phyloP scores from a whole-genome alignment of 2,113 vertebrate genomes.

The Cairina moschata region DNA sequence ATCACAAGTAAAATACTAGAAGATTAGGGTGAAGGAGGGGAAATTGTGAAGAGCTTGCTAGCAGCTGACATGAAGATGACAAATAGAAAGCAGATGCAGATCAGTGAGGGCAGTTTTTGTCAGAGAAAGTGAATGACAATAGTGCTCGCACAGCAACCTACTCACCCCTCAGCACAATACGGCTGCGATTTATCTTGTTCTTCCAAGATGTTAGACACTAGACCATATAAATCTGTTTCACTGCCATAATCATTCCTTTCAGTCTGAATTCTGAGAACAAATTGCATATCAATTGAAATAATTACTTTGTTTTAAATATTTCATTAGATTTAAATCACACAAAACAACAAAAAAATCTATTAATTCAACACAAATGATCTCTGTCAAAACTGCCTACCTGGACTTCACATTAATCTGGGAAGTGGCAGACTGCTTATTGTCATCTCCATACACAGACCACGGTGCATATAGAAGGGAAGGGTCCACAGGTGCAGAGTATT shows the following conservation, averaged over 20 bases:
- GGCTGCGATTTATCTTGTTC: slow-evolving; percentile 84
- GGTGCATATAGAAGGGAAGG: slow-evolving; percentile 72
- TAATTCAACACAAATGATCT: not conserved
- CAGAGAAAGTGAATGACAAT: not conserved
- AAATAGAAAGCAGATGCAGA: not conserved
- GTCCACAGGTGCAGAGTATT: slow-evolving; percentile 73
- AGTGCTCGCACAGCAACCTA: slow-evolving; percentile 13
- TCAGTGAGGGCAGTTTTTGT: not conserved
- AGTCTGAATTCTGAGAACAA: slow-evolving; percentile 77
- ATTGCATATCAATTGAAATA: not conserved
- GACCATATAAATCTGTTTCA: slow-evolving; percentile 89
- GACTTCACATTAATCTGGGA: slow-evolving; percentile 73
- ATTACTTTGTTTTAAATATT: not conserved
- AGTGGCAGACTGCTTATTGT: slow-evolving; percentile 71
- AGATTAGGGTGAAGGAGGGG: not conserved
- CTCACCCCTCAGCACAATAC: slow-evolving; percentile 86
- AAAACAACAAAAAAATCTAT: not conserved
- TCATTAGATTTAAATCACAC: not conserved
- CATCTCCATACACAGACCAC: slow-evolving; percentile 77
- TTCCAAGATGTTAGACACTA: slow-evolving; percentile 93
- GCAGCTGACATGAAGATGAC: not conserved
- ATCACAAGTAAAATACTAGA: fast-evolving
- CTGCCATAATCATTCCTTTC: slow-evolving; percentile 85
- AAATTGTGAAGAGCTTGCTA: not conserved
- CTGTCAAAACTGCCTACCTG: slow-evolving; percentile 65